Conservation (phyloP, 1,140 invertebrate genomes). For the Drosophila ironensis region DNA sequence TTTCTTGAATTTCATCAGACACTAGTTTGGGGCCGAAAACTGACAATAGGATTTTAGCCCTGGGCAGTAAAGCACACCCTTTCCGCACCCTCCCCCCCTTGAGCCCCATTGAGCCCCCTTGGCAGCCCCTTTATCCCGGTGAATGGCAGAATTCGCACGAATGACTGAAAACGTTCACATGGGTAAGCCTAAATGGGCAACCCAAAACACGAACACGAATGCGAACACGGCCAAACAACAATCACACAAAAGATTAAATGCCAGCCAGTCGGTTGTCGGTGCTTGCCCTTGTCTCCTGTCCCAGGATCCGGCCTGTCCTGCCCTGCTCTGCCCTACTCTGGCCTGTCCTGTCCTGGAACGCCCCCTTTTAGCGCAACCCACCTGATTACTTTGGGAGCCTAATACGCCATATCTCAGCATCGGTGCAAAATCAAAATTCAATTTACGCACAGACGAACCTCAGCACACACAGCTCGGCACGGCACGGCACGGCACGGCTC, state of each 20-base stretch:
- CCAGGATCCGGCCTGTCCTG: too few relatives aligned
- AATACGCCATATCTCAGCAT: slow-evolving; percentile 80
- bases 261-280: slow-evolving; percentile 28
- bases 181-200: slow-evolving; percentile 76
- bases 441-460: slow-evolving; percentile 70
- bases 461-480: slow-evolving; percentile 22
- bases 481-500: too few relatives aligned
- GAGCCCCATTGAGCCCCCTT: neutral
- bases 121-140: neutral
- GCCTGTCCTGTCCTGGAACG: neutral
- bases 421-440: slow-evolving; percentile 80
- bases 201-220: slow-evolving; percentile 69
- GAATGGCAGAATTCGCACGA: slow-evolving; percentile 15
- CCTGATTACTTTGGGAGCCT: slow-evolving; percentile 74
- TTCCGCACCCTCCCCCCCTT: neutral
- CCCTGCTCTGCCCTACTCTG: too few relatives aligned
- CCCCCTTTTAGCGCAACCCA: slow-evolving; percentile 18
- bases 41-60: slow-evolving; percentile 41
- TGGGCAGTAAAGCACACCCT: neutral
- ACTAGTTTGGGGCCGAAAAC: slow-evolving; percentile 8
- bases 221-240: slow-evolving; percentile 53
- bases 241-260: slow-evolving; percentile 77
- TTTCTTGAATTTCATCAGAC: slow-evolving; percentile 42
- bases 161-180: slow-evolving; percentile 44
- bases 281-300: neutral